Evolutionary conservation across 2,797 vertebrate genomes (phyloP), one percentile per base, ranked within the genome.

Genomic region (Diplodus puntazzo): DNA sequence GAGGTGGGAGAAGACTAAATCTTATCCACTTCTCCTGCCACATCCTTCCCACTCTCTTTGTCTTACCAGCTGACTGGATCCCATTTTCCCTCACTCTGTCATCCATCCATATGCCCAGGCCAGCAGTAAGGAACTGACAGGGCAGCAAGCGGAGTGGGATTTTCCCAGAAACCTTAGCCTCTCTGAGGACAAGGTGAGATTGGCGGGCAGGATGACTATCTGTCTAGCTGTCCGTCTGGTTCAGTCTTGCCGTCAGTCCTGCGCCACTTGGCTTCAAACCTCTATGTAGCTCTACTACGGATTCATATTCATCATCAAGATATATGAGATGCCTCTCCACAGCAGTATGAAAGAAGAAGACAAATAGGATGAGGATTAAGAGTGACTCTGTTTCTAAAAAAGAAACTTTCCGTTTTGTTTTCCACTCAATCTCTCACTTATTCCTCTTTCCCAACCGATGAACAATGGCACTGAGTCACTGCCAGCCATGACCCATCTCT

Each of bases 91-190:
- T 77, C 79, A 8, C 67, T 67, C 82, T 85, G 84, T 89, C 81
- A 75, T 75, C 68, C 69, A n/a, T 81, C 80, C 76, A 55, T 57
- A 70, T 59, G 27, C 66, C 77, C 34, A 27, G 87, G 87, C 89
- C 91, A 92, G 87, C 82, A 84, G 62, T 77, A 70, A 60, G 70
- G 50, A 90, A 84, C 73, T 81, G 90, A 91, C 89, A 83, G 86
- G 76, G 82, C 69, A 84, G 73, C 75, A 63, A 66, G 86, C 12
- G 18, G 53, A 87, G 59, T 79, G 87, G 92, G 92, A 87, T 86
- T 93, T 94, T 93, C 92, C 92, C 91, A 93, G 93, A 89, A 94
- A 94, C 90, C 25, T 79, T 73, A 93, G 83, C 77, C 90, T 90
- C 90, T 90, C 88, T 4, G 67, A 91, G 88, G 91, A 90, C 82